Evolutionary conservation across 2,113 vertebrate genomes (phyloP).

Genomic region (Nycticorax nycticorax): DNA sequence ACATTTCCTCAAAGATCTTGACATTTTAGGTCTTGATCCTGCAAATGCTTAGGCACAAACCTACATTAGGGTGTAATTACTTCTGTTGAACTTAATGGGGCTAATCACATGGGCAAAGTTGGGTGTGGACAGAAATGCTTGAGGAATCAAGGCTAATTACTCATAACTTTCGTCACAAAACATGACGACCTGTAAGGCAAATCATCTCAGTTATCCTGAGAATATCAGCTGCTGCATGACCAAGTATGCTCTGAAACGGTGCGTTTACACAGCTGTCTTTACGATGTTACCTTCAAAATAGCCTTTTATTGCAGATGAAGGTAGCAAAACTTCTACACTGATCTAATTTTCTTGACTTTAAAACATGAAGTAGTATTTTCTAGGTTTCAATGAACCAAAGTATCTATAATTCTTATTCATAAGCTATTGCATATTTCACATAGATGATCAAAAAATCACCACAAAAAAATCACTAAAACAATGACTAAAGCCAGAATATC

Average conservation of each 20-base stretch:
- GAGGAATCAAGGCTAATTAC: background rate
- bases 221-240: background rate
- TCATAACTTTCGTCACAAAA: background rate
- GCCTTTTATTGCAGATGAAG: background rate
- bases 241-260: background rate
- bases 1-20: background rate
- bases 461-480: background rate
- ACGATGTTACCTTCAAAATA: background rate
- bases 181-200: background rate
- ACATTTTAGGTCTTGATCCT: background rate
- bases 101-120: background rate
- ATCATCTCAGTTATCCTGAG: background rate
- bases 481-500: background rate
- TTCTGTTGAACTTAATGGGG: background rate
- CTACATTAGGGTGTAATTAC: background rate
- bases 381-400: background rate
- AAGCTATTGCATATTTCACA: background rate
- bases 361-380: background rate
- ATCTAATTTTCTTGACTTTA: background rate
- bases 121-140: background rate
- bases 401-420: background rate
- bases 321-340: background rate
- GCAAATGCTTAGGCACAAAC: background rate
- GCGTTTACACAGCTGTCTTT: background rate
- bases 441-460: background rate